Evolutionary conservation across 1,140 invertebrate species (phyloP).

Genomic region (Drosophila takahashii): DNA sequence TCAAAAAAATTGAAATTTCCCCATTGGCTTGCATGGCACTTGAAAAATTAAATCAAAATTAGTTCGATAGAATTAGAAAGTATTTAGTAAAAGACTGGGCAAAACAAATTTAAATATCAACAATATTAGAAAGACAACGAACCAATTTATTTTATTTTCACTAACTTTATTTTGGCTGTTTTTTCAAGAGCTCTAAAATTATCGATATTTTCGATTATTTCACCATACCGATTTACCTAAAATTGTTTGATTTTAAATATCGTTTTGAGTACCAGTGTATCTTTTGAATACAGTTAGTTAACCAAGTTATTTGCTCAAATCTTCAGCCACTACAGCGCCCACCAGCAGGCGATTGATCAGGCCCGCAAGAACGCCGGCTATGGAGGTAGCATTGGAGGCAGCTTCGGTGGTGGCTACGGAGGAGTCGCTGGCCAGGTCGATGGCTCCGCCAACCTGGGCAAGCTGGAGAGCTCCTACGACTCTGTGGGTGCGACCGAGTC

Average conservation of each 20-base stretch:
- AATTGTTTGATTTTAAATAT: not conserved
- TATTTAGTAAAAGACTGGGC: not conserved
- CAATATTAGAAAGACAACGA: not conserved
- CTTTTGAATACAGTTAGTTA: not conserved
- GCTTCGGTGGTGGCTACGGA: constrained; percentile 19
- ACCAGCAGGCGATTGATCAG: constrained; percentile 68
- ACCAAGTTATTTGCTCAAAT: not conserved
- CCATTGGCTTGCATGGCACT: constrained; percentile 66
- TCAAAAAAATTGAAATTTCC: constrained; percentile 53
- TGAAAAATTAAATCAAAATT: constrained; percentile 23
- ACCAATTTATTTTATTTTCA: not conserved
- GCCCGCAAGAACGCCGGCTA: constrained; percentile 60
- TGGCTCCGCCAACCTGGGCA: constrained; percentile 41
- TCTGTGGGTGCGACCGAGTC: constrained; percentile 63
- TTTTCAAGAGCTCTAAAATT: not conserved
- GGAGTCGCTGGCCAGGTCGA: constrained; percentile 17
- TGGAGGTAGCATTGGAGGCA: constrained; percentile 11
- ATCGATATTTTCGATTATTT: too few species aligned
- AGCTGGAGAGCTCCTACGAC: constrained; percentile 70
- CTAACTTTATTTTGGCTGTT: not conserved
- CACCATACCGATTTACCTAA: too few species aligned
- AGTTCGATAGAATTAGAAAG: not conserved
- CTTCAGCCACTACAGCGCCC: constrained; percentile 65
- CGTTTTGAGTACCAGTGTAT: not conserved
- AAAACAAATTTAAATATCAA: not conserved